These are phyloP conservation scores for Criorhina ranunculi DNA, from an alignment of 2,888 invertebrate species.

Conservation along the genomic window DNA sequence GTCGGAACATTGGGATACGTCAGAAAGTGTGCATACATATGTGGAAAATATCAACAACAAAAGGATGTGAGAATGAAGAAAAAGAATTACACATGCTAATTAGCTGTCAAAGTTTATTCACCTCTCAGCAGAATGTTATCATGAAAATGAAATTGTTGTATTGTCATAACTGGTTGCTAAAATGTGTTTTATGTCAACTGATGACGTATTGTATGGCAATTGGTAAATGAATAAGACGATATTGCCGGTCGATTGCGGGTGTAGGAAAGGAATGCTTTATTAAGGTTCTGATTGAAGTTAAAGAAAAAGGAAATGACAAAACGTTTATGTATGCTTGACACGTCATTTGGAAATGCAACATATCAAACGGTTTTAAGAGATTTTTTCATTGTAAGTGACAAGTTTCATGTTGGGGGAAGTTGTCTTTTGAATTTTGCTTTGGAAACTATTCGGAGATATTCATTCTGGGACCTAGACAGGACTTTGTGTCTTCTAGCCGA, in stretches of 20 bases:
- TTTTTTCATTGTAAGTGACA: too few species aligned
- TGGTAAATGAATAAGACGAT: background rate
- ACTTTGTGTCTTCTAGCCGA: too few species aligned
- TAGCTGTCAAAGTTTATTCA: conserved; percentile 59
- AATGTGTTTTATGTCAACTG: background rate
- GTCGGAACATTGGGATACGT: conserved; percentile 11
- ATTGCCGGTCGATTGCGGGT: conserved; percentile 15
- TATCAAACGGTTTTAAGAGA: background rate
- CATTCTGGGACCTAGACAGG: too few species aligned
- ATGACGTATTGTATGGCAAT: conserved; percentile 10
- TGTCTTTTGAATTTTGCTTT: too few species aligned
- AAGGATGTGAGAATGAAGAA: conserved; percentile 26
- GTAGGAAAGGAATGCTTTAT: conserved; percentile 7
- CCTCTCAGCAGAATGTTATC: conserved; percentile 37
- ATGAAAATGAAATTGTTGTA: conserved; percentile 43
- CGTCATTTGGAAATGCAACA: background rate
- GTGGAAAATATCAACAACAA: conserved; percentile 13
- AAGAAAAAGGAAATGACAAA: conserved; percentile 26
- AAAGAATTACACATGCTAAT: conserved; percentile 62
- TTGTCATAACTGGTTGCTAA: conserved; percentile 17
- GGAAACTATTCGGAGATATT: too few species aligned
- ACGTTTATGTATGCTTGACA: background rate
- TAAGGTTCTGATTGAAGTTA: background rate
- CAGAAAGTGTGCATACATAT: conserved; percentile 1
- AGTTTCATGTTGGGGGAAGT: too few species aligned